A percentile compares a stretch with the other conserved stretches of the same genome.
phyloP scores from a whole-genome alignment of 2,888 invertebrate genomes.

The Mythimna albipuncta region DNA sequence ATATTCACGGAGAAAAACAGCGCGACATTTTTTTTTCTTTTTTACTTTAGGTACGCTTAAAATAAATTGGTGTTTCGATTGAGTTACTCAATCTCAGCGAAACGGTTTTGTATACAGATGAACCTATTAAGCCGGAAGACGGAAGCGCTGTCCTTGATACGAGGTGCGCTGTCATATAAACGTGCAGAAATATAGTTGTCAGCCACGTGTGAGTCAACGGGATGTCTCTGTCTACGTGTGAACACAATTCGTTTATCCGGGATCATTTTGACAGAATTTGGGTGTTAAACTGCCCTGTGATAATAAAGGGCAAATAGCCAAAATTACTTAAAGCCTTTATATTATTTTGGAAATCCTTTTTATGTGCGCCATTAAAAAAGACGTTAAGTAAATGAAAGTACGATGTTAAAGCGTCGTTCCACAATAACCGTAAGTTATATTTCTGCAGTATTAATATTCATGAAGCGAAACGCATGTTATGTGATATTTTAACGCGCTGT shows the following conservation, averaged over 20 bases:
- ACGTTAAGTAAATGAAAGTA: conserved; percentile 50
- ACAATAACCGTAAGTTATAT: conserved; percentile 51
- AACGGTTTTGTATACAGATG: conserved; percentile 57
- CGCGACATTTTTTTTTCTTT: conserved; percentile 34
- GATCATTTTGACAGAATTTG: background rate
- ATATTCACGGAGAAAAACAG: conserved; percentile 50
- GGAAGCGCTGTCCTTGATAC: conserved; percentile 74
- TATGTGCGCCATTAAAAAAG: conserved; percentile 29
- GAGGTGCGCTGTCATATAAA: conserved; percentile 67
- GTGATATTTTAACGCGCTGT: conserved; percentile 57
- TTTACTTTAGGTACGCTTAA: conserved; percentile 40
- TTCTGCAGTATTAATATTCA: conserved; percentile 63
- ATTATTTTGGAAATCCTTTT: conserved; percentile 27
- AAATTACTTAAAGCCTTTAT: conserved; percentile 13
- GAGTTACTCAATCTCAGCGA: conserved; percentile 50
- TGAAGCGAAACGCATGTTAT: conserved; percentile 60
- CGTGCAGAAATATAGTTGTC: conserved; percentile 26
- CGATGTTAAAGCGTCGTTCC: conserved; percentile 37
- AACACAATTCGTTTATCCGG: conserved; percentile 28
- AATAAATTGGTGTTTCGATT: conserved; percentile 56
- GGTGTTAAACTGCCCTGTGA: background rate
- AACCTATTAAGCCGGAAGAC: conserved; percentile 57
- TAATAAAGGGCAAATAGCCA: background rate
- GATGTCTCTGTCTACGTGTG: conserved; percentile 62
- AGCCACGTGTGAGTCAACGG: conserved; percentile 70